A percentile compares a stretch with the other conserved stretches of the same genome.
Conservation (phyloP, 1,140 invertebrate genomes). For the Eueides isabella region DNA sequence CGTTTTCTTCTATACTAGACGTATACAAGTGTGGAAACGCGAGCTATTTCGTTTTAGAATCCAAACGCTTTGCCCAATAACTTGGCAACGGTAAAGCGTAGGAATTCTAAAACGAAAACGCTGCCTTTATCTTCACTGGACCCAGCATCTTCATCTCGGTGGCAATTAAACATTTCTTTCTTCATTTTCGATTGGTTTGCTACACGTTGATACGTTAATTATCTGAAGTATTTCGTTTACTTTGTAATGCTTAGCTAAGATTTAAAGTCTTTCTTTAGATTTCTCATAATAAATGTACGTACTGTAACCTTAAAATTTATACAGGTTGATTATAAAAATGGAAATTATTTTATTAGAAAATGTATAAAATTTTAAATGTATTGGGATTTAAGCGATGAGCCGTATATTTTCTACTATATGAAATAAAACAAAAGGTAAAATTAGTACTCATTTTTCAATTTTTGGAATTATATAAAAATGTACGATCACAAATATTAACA, state of each 20-base stretch:
- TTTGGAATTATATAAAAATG: no score
- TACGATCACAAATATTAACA: no score
- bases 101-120: constrained; percentile 79
- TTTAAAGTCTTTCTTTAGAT: background rate
- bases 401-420: no score
- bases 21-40: constrained; percentile 31
- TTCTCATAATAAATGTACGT: no score
- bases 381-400: no score
- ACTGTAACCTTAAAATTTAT: no score
- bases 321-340: no score
- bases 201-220: background rate
- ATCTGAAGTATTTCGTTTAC: background rate
- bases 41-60: constrained; percentile 78
- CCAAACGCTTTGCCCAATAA: constrained; percentile 81
- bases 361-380: no score
- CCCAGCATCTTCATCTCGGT: constrained; percentile 7
- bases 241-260: background rate
- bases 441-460: no score
- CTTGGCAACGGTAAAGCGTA: constrained; percentile 82
- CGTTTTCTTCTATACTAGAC: background rate
- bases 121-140: constrained; percentile 42
- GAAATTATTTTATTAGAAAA: no score
- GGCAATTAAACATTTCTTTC: constrained; percentile 17
- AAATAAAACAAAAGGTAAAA: no score
- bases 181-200: background rate